Evolutionary conservation across 2,113 vertebrate genomes (phyloP).

Genomic region (Piaya cayana): DNA sequence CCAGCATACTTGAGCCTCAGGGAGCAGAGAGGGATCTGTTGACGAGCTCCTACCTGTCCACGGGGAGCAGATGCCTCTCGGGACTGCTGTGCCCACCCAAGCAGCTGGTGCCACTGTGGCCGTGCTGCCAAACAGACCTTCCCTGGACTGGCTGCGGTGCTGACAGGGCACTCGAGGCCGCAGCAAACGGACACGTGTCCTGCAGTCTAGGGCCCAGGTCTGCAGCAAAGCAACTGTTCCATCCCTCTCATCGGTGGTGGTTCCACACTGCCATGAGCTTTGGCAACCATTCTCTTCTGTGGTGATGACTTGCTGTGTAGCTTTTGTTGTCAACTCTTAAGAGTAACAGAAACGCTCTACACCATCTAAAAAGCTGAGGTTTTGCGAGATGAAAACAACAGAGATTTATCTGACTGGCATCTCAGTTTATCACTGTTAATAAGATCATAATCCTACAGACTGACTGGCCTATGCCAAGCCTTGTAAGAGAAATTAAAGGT

Average conservation of each 20-base stretch:
- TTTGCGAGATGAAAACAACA: not conserved
- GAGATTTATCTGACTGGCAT: not conserved
- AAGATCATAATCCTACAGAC: not conserved
- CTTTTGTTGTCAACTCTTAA: not conserved
- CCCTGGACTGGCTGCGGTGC: too few species aligned
- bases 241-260: not conserved
- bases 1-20: not conserved
- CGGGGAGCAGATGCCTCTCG: accelerated
- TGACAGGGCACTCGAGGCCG: not conserved
- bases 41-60: not conserved
- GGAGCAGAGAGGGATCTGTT: not conserved
- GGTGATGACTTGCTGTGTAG: not conserved
- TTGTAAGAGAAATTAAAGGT: not conserved
- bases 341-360: not conserved
- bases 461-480: not conserved
- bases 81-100: not conserved
- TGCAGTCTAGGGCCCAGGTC: not conserved
- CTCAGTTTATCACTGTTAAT: not conserved
- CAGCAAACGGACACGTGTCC: not conserved
- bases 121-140: too few species aligned
- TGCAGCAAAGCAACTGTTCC: not conserved
- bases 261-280: not conserved
- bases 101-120: not conserved
- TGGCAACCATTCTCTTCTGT: not conserved
- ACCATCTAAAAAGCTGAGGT: not conserved